A percentile compares a stretch with the other conserved stretches of the same genome.
These are phyloP conservation scores for Paragorgia papillata DNA, from an alignment of 92 coral and sea anemone species.

Conservation along the genomic window DNA sequence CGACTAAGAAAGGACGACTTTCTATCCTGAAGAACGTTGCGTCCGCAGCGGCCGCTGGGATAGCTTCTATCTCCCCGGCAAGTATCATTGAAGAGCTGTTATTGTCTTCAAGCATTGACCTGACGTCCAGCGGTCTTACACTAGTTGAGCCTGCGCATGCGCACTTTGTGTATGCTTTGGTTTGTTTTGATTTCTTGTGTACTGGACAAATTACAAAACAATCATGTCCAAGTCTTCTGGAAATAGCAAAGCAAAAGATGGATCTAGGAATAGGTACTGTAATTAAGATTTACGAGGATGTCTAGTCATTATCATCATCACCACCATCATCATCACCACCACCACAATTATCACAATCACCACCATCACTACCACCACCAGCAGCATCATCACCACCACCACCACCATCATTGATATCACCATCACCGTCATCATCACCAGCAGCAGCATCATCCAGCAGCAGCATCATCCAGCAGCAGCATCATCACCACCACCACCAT, in stretches of 20 bases:
- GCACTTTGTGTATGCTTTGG: conserved; percentile 76
- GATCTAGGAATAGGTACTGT: conserved; percentile 27
- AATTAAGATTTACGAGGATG: too few relatives aligned
- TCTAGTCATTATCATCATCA: too few relatives aligned
- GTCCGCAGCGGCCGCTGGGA: conserved; percentile 98
- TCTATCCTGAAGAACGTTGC: conserved; percentile 89
- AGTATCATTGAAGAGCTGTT: conserved; percentile 76
- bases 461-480: too few relatives aligned
- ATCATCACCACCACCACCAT: too few relatives aligned
- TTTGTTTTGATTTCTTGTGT: conserved; percentile 85
- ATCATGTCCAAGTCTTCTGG: conserved; percentile 72
- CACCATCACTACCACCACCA: too few relatives aligned
- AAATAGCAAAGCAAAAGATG: conserved; percentile 76
- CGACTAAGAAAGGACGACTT: conserved; percentile 52
- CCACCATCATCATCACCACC: too few relatives aligned
- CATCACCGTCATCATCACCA: too few relatives aligned
- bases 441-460: too few relatives aligned
- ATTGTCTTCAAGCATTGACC: conserved; percentile 68
- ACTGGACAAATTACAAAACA: conserved; percentile 69
- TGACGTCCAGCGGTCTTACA: conserved; percentile 59
- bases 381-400: too few relatives aligned
- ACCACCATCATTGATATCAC: too few relatives aligned
- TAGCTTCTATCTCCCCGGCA: conserved; percentile 65
- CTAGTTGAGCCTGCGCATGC: conserved; percentile 69
- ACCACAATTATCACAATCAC: too few relatives aligned